Base-by-base conservation (phyloP, 2,888 invertebrate species). In the Periphyllus acericola region DNA sequence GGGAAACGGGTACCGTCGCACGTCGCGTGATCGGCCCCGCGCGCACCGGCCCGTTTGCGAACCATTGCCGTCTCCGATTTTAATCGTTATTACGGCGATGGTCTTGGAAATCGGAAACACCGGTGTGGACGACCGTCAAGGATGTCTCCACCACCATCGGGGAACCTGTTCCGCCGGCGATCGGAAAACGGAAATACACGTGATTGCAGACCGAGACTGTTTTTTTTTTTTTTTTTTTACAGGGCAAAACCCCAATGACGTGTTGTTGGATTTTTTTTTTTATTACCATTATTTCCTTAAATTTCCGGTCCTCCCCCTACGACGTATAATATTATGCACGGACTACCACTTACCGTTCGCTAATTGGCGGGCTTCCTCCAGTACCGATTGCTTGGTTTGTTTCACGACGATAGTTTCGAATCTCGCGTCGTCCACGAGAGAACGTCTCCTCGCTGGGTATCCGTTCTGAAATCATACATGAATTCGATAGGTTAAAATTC, bases 361-460 rank as follows among this genome's bases (percentile, higher is more conserved):
- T 91, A 96, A 94, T 92, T 95, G 95, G 91, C 97, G 95, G 90
- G 97, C 97, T 92, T 97, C 97, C 91, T 97, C 97, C 91, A 98
- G 93, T 90, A 97, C 97, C 91, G 95, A 96, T 93, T 97, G 96
- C 92, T 97, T 97, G 92, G 96, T 97, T 93, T 98, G 97, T 93
- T 97, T 97, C 91, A 98, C 98, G 91, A 98, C 97, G 91, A 97
- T 94, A 89, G 97, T 97, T 92, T 99, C 99, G 92, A 99, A 99
- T 91, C 98, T 96, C 90, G 99, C 99, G 93, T 99, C 99, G 91
- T 98, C 99, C 86, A 99, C 99, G 90, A 99, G 94, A 90, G 98
- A 98, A 91, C 98, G 96, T 91, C 98, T 95, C 91, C 98, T 95
- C 89, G 98, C 97, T 90, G 98, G 97, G 92, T 98, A 98, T 90